Evolutionary conservation across 2,888 invertebrate genomes (phyloP).

Genomic region (Adela reaumurella): DNA sequence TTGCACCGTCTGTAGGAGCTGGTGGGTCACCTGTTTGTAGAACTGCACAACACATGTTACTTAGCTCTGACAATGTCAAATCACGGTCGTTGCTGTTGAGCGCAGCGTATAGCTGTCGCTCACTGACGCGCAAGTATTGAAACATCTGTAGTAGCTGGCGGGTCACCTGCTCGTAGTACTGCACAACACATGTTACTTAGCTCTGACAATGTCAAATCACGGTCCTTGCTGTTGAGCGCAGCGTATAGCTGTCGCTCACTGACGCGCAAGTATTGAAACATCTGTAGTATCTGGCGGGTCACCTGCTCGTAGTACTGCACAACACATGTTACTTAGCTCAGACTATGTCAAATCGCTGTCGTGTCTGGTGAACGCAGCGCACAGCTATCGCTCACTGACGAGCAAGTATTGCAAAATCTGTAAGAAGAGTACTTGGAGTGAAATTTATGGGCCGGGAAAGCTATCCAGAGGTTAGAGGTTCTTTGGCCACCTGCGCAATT

Average conservation of each 20-base stretch:
- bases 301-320: background rate
- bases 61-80: no score
- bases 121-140: constrained; percentile 37
- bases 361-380: constrained; percentile 40
- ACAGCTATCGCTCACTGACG: constrained; percentile 34
- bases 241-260: constrained; percentile 37
- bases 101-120: constrained; percentile 31
- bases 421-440: no score
- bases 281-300: constrained; percentile 19
- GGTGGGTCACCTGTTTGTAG: background rate
- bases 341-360: no score
- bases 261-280: constrained; percentile 36
- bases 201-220: no score
- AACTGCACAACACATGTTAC: background rate
- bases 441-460: no score
- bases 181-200: no score
- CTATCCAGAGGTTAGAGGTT: no score
- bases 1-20: constrained; percentile 29
- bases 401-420: constrained; percentile 40
- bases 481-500: no score
- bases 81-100: constrained; percentile 53
- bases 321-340: no score
- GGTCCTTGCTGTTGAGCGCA: constrained; percentile 48
- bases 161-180: background rate
- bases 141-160: constrained; percentile 26